These are phyloP conservation scores for Heteractis magnifica DNA, from an alignment of 92 coral and sea anemone species.

Conservation along the genomic window DNA sequence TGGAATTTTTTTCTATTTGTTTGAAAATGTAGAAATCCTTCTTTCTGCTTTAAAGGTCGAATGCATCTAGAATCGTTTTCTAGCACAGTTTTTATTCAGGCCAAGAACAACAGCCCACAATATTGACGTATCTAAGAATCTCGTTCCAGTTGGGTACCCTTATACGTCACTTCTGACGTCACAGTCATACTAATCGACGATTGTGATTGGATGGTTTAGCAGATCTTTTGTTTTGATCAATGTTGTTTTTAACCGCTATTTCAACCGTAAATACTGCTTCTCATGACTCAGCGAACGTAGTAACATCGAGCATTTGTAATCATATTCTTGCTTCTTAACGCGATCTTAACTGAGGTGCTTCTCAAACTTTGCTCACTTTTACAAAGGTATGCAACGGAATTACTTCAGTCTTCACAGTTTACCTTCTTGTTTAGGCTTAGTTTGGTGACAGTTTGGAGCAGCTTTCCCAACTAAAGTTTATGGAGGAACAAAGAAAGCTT, in stretches of 20 bases:
- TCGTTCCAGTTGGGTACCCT: conserved; percentile 15
- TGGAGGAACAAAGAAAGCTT: not conserved
- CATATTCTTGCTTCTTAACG: not conserved
- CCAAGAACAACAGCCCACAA: conserved; percentile 6
- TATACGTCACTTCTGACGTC: conserved; percentile 21
- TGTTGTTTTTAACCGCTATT: conserved; percentile 13
- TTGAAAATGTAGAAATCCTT: not conserved
- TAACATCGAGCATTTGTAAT: not conserved
- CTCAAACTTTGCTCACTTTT: not conserved
- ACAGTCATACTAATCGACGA: not conserved
- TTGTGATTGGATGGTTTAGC: conserved; percentile 7
- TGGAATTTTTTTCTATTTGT: not conserved
- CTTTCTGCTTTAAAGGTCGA: not conserved
- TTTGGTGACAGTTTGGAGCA: not conserved
- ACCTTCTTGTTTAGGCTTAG: not conserved
- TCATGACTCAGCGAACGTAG: not conserved
- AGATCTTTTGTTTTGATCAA: conserved; percentile 4
- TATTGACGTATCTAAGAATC: conserved; percentile 33
- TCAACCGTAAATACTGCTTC: not conserved
- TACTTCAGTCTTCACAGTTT: not conserved
- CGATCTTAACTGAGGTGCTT: not conserved
- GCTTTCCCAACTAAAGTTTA: too few relatives aligned
- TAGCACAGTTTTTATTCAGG: not conserved
- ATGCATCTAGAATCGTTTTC: not conserved
- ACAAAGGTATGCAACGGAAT: not conserved